These are phyloP conservation scores for Drosophila micromelanica DNA, from an alignment of 1,140 invertebrate species.

Conservation along the genomic window DNA sequence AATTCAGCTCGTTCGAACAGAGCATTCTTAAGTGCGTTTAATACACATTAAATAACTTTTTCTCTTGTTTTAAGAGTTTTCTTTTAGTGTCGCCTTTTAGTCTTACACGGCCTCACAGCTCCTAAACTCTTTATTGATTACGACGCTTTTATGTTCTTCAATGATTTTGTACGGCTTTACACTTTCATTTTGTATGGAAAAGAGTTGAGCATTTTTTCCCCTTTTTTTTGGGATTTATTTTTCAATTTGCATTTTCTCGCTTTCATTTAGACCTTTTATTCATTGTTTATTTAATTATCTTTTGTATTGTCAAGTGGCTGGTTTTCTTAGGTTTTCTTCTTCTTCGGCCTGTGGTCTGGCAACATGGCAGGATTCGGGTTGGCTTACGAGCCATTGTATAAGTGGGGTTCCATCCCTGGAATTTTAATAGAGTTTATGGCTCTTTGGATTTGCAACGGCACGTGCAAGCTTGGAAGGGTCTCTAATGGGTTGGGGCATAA, in stretches of 20 bases:
- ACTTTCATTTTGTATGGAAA: conserved; percentile 40
- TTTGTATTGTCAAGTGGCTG: conserved; percentile 81
- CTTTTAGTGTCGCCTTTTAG: conserved; percentile 4
- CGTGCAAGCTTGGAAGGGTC: conserved; percentile 42
- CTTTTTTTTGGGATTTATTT: conserved; percentile 46
- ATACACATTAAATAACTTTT: not conserved
- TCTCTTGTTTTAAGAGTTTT: conserved; percentile 8
- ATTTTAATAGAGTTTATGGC: conserved; percentile 28
- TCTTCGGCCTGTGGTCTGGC: conserved; percentile 34
- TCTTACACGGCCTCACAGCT: conserved; percentile 5
- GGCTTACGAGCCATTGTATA: conserved; percentile 22
- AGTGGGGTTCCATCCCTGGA: conserved; percentile 31
- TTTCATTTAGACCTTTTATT: conserved; percentile 71
- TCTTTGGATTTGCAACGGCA: conserved; percentile 50
- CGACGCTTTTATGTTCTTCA: conserved; percentile 62
- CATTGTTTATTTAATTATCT: conserved; percentile 81
- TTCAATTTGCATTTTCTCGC: conserved; percentile 71
- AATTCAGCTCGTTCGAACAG: not conserved
- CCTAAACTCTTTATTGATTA: conserved; percentile 47
- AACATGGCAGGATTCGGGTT: conserved; percentile 15
- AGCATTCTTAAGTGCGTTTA: not conserved
- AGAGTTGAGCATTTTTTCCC: conserved; percentile 25
- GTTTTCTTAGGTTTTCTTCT: conserved; percentile 46
- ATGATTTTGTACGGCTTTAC: conserved; percentile 74
- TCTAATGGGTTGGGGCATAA: conserved; percentile 48